These are phyloP conservation scores for Pachypanchax playfairii DNA, from an alignment of 2,113 vertebrate genomes.

Conservation along the genomic window DNA sequence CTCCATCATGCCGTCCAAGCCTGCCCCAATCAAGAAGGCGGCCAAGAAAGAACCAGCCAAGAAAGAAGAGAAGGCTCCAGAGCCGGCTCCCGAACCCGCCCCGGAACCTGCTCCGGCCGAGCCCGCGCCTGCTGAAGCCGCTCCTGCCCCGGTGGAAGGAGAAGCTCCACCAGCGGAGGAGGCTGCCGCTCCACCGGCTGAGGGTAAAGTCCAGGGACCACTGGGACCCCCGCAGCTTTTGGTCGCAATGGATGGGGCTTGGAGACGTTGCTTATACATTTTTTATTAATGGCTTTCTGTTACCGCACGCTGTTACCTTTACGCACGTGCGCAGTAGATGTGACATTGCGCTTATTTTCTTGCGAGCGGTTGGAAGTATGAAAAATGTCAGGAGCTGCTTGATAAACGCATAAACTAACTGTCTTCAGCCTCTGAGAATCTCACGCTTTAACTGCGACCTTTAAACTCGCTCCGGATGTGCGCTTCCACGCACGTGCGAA, in stretches of 20 bases:
- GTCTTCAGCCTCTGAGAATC: neutral
- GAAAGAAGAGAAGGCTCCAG: conserved; percentile 54
- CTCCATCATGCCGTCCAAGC: conserved; percentile 73
- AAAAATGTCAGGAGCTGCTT: conserved; percentile 4
- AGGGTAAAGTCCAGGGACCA: conserved; percentile 66
- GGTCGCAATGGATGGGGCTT: neutral
- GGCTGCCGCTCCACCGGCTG: conserved; percentile 53
- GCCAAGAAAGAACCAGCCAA: conserved; percentile 67
- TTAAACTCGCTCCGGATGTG: conserved; percentile 36
- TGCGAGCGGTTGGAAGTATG: neutral
- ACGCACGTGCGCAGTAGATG: conserved; percentile 8
- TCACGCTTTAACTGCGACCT: neutral
- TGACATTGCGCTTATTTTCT: neutral
- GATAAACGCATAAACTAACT: neutral
- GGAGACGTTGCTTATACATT: conserved; percentile 4
- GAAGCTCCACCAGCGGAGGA: conserved; percentile 61
- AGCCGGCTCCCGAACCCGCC: conserved; percentile 20
- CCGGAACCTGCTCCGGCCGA: conserved; percentile 50
- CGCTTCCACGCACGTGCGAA: no score
- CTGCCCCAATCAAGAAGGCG: conserved; percentile 79
- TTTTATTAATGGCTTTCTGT: neutral
- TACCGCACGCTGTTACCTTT: conserved; percentile 31
- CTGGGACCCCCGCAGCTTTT: neutral
- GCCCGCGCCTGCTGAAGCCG: conserved; percentile 18
- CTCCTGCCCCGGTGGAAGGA: conserved; percentile 21